Conservation (phyloP, 1,140 invertebrate species). For the Palaemon carinicauda region DNA sequence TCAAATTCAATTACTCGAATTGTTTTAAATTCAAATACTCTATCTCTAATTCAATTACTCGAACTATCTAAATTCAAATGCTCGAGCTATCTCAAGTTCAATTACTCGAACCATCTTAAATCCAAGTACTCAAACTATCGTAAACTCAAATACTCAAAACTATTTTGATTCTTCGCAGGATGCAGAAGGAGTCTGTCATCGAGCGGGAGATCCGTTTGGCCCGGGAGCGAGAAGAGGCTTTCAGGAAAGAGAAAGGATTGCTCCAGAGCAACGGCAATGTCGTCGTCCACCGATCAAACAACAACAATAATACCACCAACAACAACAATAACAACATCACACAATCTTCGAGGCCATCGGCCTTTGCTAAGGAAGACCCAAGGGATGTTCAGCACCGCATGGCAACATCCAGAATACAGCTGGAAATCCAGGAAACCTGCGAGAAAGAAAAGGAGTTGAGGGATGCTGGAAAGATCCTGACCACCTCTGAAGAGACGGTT, state of each 20-base stretch:
- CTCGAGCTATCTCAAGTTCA: too few relatives aligned
- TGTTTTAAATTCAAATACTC: too few relatives aligned
- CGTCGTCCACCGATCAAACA: background rate
- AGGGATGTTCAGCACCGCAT: conserved; percentile 63
- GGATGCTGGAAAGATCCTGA: conserved; percentile 64
- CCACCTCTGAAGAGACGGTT: conserved; percentile 64
- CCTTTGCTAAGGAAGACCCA: background rate
- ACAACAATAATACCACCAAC: background rate
- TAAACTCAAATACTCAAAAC: too few relatives aligned
- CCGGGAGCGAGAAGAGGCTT: conserved; percentile 69
- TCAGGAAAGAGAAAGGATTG: conserved; percentile 64
- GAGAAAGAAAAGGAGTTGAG: conserved; percentile 65
- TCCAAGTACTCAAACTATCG: too few relatives aligned
- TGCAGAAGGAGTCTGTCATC: conserved; percentile 69
- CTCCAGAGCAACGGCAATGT: background rate
- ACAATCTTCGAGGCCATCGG: background rate
- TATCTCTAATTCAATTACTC: too few relatives aligned
- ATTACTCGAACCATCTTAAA: too few relatives aligned
- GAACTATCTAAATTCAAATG: too few relatives aligned
- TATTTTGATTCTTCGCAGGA: too few relatives aligned
- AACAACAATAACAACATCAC: background rate
- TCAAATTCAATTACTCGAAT: too few relatives aligned
- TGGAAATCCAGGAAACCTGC: conserved; percentile 66
- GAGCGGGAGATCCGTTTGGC: conserved; percentile 70
- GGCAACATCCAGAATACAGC: conserved; percentile 65